These are phyloP conservation scores for Pempheris klunzingeri DNA, from an alignment of 2,797 vertebrate species.

Conservation along the genomic window DNA sequence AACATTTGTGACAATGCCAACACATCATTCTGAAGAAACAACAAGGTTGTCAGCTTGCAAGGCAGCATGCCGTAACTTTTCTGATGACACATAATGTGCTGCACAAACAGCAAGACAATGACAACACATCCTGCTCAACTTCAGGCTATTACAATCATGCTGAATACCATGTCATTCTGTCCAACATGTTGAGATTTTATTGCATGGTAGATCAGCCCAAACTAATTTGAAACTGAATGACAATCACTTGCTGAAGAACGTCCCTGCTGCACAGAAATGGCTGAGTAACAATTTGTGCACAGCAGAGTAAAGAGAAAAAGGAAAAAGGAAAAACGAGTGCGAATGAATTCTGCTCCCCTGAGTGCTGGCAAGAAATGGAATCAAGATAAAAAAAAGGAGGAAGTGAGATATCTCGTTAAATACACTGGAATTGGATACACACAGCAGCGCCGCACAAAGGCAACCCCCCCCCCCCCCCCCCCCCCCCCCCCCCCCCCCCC, in stretches of 20 bases:
- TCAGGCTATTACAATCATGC: constrained; percentile 67
- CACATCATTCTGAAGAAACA: constrained; percentile 35
- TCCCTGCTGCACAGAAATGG: constrained; percentile 62
- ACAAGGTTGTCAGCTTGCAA: constrained; percentile 34
- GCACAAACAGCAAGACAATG: constrained; percentile 63
- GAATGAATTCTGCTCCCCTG: constrained; percentile 79
- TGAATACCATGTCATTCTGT: constrained; percentile 71
- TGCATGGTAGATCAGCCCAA: constrained; percentile 71
- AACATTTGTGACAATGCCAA: constrained; percentile 41
- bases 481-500: constrained; percentile 7
- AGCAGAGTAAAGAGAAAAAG: constrained; percentile 65
- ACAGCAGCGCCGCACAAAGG: constrained; percentile 53
- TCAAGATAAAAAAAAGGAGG: constrained; percentile 70
- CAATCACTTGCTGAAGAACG: constrained; percentile 66
- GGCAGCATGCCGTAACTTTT: constrained; percentile 56
- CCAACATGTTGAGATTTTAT: constrained; percentile 66
- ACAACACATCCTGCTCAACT: constrained; percentile 63
- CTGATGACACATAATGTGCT: constrained; percentile 63
- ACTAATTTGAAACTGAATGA: constrained; percentile 77
- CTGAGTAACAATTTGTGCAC: constrained; percentile 74
- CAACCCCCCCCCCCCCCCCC: not conserved
- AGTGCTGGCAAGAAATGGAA: constrained; percentile 76
- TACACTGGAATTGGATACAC: constrained; percentile 78
- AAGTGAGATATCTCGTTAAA: constrained; percentile 81
- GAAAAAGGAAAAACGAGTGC: constrained; percentile 55